Conservation (phyloP, 1,140 invertebrate genomes). For the Spodoptera litura region DNA sequence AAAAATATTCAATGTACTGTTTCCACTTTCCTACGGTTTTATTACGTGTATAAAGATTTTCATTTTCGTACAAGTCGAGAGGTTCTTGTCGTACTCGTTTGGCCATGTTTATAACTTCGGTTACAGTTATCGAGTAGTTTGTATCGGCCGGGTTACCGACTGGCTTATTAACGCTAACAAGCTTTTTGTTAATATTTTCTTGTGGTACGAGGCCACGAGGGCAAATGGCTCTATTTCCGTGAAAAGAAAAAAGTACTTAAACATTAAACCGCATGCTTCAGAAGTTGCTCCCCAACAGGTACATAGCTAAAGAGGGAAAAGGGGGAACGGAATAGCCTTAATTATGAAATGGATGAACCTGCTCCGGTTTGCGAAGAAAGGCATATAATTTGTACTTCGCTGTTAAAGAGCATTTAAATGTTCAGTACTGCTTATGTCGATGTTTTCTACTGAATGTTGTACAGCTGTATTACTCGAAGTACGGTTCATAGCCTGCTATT, state of each 20-base stretch:
- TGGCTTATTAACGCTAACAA: constrained; percentile 38
- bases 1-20: no score
- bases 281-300: constrained; percentile 29
- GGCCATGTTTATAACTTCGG: constrained; percentile 11
- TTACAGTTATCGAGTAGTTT: background rate
- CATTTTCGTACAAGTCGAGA: constrained; percentile 9
- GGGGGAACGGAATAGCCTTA: constrained; percentile 49
- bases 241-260: constrained; percentile 48
- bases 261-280: constrained; percentile 48
- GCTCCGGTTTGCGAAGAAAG: constrained; percentile 14
- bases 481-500: background rate
- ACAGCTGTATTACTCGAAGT: background rate
- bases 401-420: constrained; percentile 10
- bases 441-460: background rate
- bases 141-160: background rate
- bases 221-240: background rate
- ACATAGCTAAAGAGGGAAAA: constrained; percentile 49
- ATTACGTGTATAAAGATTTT: background rate
- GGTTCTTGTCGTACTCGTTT: background rate
- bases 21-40: no score
- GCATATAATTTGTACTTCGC: constrained; percentile 25
- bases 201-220: background rate
- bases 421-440: background rate
- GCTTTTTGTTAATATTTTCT: constrained; percentile 35
- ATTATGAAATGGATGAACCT: constrained; percentile 58